Percentiles rank a stretch among this genome's conserved stretches.
phyloP scores from a whole-genome alignment of 2,888 invertebrate genomes.

The Oscheius sp. region DNA sequence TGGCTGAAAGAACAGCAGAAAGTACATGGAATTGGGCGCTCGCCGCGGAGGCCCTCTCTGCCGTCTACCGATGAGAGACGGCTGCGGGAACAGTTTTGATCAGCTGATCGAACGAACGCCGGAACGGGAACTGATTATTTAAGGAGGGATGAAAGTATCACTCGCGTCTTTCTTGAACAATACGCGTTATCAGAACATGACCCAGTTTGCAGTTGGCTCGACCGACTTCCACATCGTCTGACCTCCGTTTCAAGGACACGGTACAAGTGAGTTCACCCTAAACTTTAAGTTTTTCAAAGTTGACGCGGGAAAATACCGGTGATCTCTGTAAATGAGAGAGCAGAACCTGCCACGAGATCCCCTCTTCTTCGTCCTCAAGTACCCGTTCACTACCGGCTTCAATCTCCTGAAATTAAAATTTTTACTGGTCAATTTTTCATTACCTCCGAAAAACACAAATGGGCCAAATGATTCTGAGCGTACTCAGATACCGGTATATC shows the following conservation, averaged over 20 bases:
- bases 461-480: slow-evolving; percentile 62
- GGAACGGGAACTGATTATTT: too few relatives aligned
- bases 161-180: slow-evolving; percentile 16
- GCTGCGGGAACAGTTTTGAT: too few relatives aligned
- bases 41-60: too few relatives aligned
- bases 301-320: slow-evolving; percentile 38
- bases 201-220: slow-evolving; percentile 4
- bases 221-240: slow-evolving; percentile 5
- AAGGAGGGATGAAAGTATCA: not conserved
- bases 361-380: slow-evolving; percentile 69
- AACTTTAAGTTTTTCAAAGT: not conserved
- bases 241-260: slow-evolving; percentile 13
- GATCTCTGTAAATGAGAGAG: slow-evolving; percentile 67
- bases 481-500: slow-evolving; percentile 46
- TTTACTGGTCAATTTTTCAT: not conserved
- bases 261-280: slow-evolving; percentile 15
- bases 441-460: slow-evolving; percentile 62
- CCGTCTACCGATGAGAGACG: too few relatives aligned
- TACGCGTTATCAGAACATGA: slow-evolving; percentile 21
- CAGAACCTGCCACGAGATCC: slow-evolving; percentile 65
- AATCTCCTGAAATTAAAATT: slow-evolving; percentile 46
- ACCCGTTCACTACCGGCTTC: slow-evolving; percentile 56
- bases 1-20: too few relatives aligned
- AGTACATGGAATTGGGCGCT: too few relatives aligned
- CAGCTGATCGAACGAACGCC: too few relatives aligned